These are phyloP conservation scores for Drosophila saltans DNA, from an alignment of 1,140 invertebrate species.

Conservation along the genomic window DNA sequence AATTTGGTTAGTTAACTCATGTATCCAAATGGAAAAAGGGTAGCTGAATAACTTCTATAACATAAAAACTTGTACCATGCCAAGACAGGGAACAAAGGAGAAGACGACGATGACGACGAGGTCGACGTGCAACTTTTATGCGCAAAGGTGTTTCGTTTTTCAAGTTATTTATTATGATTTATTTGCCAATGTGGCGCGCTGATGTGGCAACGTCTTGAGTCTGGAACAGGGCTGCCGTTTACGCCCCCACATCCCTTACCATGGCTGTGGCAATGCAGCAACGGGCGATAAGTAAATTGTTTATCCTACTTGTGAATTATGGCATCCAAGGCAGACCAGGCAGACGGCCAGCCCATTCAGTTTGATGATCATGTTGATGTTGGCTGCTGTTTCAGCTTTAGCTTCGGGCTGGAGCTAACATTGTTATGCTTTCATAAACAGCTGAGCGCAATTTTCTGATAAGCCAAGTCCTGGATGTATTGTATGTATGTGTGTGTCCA, in stretches of 20 bases:
- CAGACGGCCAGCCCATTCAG: slow-evolving; percentile 46
- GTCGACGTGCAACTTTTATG: slow-evolving; percentile 66
- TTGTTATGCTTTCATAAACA: slow-evolving; percentile 81
- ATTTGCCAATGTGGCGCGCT: slow-evolving; percentile 78
- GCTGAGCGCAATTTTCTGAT: slow-evolving; percentile 81
- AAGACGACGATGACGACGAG: neutral
- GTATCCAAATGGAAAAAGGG: neutral
- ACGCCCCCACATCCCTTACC: neutral
- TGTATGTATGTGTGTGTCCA: neutral
- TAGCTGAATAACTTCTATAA: neutral
- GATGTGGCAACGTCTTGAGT: slow-evolving; percentile 66
- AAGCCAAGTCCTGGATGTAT: slow-evolving; percentile 60
- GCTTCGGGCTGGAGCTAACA: slow-evolving; percentile 48
- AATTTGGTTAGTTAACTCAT: neutral
- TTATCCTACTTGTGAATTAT: slow-evolving; percentile 81
- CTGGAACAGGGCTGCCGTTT: slow-evolving; percentile 18
- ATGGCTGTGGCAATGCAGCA: slow-evolving; percentile 53
- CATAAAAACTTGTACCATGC: slow-evolving; percentile 33
- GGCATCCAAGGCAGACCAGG: slow-evolving; percentile 42
- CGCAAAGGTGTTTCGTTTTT: slow-evolving; percentile 80
- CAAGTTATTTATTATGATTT: slow-evolving; percentile 82
- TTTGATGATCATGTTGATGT: slow-evolving; percentile 80
- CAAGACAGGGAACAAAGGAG: slow-evolving; percentile 19
- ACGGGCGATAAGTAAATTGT: slow-evolving; percentile 77
- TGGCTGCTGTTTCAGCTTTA: slow-evolving; percentile 37